Evolutionary conservation across 2,797 vertebrate genomes (phyloP).

Genomic region (Halcyon badia): DNA sequence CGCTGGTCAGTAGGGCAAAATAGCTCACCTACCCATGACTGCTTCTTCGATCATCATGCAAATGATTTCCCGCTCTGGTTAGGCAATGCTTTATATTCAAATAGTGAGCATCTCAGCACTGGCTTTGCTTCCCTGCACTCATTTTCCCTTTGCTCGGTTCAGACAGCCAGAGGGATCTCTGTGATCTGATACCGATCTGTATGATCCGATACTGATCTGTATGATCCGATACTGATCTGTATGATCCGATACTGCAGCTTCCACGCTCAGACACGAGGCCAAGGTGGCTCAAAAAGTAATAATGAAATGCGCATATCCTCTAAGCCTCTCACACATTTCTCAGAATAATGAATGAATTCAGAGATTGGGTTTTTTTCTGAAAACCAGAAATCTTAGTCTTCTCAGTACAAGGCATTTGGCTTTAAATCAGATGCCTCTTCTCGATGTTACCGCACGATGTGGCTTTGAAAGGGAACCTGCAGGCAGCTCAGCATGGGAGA

Average conservation of each 20-base stretch:
- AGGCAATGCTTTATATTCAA: neutral
- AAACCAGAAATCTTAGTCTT: neutral
- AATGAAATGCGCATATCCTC: neutral
- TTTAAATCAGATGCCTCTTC: constrained; percentile 3
- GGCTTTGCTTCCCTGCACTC: neutral
- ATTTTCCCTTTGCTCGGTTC: neutral
- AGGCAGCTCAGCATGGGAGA: neutral
- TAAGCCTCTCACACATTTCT: neutral
- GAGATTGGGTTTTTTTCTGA: neutral
- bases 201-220: neutral
- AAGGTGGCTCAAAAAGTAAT: neutral
- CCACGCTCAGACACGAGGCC: fast-evolving
- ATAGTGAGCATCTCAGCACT: neutral
- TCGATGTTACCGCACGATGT: neutral
- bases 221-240: neutral
- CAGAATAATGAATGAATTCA: neutral
- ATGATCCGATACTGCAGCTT: neutral
- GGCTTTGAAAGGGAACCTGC: constrained; percentile 36
- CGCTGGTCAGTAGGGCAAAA: neutral
- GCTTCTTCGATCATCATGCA: neutral
- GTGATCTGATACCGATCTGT: neutral
- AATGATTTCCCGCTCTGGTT: neutral
- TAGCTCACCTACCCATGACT: neutral
- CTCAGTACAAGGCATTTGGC: neutral
- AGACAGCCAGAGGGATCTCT: neutral